Base-by-base conservation (phyloP, 2,797 vertebrate species). In the Echeneis naucrates region DNA sequence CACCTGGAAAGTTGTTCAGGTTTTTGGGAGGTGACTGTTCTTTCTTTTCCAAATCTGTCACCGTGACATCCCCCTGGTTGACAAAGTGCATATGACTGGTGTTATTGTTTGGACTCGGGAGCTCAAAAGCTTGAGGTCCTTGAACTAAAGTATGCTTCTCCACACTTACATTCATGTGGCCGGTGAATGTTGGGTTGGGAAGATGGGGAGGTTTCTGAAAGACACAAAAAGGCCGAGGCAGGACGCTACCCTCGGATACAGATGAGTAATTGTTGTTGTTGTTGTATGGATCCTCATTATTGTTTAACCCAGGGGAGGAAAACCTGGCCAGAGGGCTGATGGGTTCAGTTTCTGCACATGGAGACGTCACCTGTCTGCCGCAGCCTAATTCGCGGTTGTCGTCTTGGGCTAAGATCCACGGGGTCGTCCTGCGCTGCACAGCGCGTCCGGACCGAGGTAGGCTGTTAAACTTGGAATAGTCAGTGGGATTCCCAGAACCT, bases 391-490 rank as follows among this genome's bases (percentile, higher is more conserved):
- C 93, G 0, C 93, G 86, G 81, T 91, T 93, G 81, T 90, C 88
- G 11, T 94, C 94, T 82, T 91, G 93, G 23, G 86, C 88, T 68
- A 92, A 92, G 12, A 92, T 88, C 96, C 96, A 97, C 57, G 94
- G 92, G 1, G 85, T 19, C 0, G 83, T 89, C 70, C 87, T 94
- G 58, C 94, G 94, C 45, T 94, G 86, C 71, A 90, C 85, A 48
- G 89, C 57, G n/a, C 94, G 92, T 48, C 95, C 89, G 21, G 94
- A 85, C 58, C 94, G 93, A 42, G 98, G 97, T 62, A 99, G 92
- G 88, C 96, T 99, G 92, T 96, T 96, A 72, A 95, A 99, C 86
- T 95, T 97, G 80, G 89, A 89, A 72, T 67, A 95, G 92, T 88
- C 96, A 21, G 0, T 45, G 57, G 38, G 82, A 69, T 85, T 89